Evolutionary conservation across 2,113 vertebrate genomes (phyloP).

Genomic region (Meleagris gallopavo): DNA sequence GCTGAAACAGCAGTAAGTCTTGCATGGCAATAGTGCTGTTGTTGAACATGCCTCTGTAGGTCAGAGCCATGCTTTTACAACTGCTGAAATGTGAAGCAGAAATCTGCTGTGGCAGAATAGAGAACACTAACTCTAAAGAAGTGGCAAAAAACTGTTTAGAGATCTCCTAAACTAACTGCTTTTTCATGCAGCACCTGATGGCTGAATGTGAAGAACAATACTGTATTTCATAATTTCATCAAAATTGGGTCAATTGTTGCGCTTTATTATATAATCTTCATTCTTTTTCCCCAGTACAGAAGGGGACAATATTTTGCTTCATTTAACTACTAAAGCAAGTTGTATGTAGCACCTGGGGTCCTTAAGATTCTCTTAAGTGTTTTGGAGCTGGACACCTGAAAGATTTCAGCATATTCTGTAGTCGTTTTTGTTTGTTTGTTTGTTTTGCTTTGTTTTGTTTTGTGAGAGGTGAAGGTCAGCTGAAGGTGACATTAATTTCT

Average conservation of each 20-base stretch:
- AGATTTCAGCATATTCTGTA: neutral
- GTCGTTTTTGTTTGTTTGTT: neutral
- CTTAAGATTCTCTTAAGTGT: neutral
- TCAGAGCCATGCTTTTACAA: neutral
- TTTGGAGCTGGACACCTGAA: neutral
- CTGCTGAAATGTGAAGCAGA: neutral
- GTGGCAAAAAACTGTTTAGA: neutral
- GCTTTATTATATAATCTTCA: neutral
- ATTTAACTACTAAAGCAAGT: neutral
- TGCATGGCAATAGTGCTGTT: neutral
- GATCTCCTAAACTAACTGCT: neutral
- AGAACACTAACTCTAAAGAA: neutral
- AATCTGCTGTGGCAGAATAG: neutral
- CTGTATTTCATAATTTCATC: neutral
- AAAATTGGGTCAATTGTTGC: neutral
- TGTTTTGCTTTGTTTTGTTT: no score
- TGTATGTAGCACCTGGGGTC: neutral
- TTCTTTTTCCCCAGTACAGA: neutral
- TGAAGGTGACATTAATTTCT: neutral
- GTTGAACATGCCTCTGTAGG: neutral
- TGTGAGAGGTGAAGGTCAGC: fast-evolving
- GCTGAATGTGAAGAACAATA: neutral
- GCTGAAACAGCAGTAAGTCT: constrained; percentile 50
- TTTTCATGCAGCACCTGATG: neutral
- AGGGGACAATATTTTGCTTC: neutral